A percentile compares a stretch with the other conserved stretches of the same genome.
These are phyloP conservation scores for Xiphophorus birchmanni DNA, from an alignment of 2,797 vertebrate genomes.

Conservation along the genomic window DNA sequence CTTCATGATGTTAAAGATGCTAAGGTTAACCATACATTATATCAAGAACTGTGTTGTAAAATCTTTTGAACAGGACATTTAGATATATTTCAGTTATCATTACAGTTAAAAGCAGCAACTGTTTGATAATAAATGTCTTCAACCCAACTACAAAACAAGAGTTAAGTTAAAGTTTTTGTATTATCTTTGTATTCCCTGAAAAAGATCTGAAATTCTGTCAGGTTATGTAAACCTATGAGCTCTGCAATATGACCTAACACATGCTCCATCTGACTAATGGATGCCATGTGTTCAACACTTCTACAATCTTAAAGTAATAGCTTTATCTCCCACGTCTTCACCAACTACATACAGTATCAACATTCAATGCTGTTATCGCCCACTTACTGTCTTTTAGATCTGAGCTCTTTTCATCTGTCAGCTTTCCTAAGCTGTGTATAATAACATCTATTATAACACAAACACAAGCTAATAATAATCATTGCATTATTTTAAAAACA, in stretches of 20 bases:
- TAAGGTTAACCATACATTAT: background rate
- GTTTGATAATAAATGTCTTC: background rate
- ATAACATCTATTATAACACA: constrained; percentile 29
- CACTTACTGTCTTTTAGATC: constrained; percentile 26
- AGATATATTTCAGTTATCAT: background rate
- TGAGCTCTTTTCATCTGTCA: constrained; percentile 20
- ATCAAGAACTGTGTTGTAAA: background rate
- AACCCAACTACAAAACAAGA: background rate
- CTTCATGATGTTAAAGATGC: background rate
- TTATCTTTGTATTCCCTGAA: background rate
- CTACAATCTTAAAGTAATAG: constrained; percentile 40
- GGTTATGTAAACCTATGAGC: constrained; percentile 40
- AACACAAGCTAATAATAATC: constrained; percentile 15
- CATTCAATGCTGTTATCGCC: constrained; percentile 31
- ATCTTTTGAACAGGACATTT: background rate
- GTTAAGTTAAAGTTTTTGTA: background rate
- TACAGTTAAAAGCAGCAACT: background rate
- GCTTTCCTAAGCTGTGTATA: constrained; percentile 26
- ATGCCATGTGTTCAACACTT: constrained; percentile 31
- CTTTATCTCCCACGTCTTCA: constrained; percentile 7
- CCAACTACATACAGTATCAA: constrained; percentile 6
- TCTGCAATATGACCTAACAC: constrained; percentile 63
- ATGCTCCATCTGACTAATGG: constrained; percentile 69
- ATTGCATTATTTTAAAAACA: constrained; percentile 8
- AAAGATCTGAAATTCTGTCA: background rate